phyloP scores from a whole-genome alignment of 2,888 invertebrate genomes.

The Pardosa pseudoannulata region DNA sequence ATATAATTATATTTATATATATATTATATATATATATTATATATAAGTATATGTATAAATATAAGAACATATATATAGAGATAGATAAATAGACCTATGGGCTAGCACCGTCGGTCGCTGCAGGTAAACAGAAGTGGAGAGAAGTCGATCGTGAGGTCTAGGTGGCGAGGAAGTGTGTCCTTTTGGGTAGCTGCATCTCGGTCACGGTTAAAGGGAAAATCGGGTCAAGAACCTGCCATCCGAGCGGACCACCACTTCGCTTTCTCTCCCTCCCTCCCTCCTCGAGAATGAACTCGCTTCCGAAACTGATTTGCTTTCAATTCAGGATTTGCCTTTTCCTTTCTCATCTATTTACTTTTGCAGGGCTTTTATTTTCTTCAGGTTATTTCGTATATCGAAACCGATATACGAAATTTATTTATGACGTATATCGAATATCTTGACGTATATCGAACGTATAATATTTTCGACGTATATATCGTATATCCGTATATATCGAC shows the following conservation, averaged over 20 bases:
- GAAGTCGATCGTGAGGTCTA: neutral
- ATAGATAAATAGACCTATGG: neutral
- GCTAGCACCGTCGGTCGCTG: neutral
- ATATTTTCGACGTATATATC: no score
- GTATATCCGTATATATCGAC: no score
- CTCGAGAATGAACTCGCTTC: slow-evolving; percentile 25
- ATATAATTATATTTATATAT: no score
- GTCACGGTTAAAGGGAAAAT: slow-evolving; percentile 62
- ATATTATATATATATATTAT: no score
- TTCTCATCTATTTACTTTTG: no score
- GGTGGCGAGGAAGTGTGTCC: slow-evolving; percentile 17
- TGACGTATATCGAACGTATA: no score
- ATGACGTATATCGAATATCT: no score
- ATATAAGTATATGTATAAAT: no score
- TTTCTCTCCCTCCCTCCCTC: neutral
- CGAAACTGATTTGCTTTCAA: neutral
- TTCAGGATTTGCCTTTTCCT: neutral
- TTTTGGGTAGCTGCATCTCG: slow-evolving; percentile 48
- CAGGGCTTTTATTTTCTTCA: no score
- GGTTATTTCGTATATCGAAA: no score
- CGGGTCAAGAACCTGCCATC: slow-evolving; percentile 68
- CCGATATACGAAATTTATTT: no score
- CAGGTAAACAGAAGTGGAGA: neutral
- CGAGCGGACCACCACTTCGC: slow-evolving; percentile 8
- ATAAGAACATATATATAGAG: no score